Percentiles rank a stretch among this genome's conserved stretches.
phyloP scores from a whole-genome alignment of 2,113 vertebrate species.

The Nothoprocta pentlandii region DNA sequence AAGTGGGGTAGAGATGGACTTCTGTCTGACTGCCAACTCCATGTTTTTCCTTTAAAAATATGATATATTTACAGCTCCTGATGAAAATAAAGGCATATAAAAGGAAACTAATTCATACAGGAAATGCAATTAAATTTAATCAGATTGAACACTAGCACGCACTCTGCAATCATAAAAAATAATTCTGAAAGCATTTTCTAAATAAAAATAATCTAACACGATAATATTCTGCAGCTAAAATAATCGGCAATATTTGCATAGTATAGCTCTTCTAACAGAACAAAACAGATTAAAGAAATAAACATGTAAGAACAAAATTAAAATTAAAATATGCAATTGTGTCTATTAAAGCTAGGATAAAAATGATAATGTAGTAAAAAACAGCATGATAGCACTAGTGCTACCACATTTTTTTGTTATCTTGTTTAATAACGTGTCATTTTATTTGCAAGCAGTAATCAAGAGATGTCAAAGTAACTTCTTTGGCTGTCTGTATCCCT shows the following conservation, averaged over 20 bases:
- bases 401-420: constrained; percentile 24
- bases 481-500: constrained; percentile 77
- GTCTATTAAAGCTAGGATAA: constrained; percentile 9
- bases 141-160: constrained; percentile 51
- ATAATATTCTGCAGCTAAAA: constrained; percentile 49
- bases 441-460: constrained; percentile 75
- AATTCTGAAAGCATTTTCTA: constrained; percentile 50
- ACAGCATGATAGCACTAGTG: neutral
- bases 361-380: neutral
- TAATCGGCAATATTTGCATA: constrained; percentile 24
- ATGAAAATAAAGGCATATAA: constrained; percentile 51
- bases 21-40: neutral
- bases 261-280: constrained; percentile 50
- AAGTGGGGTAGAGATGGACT: neutral
- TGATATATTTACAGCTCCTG: neutral
- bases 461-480: constrained; percentile 89
- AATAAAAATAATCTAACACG: constrained; percentile 10
- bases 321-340: neutral
- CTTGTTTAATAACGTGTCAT: constrained; percentile 70
- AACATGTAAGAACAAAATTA: constrained; percentile 14
- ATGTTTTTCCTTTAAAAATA: neutral
- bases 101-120: constrained; percentile 64
- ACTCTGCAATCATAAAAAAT: constrained; percentile 54
- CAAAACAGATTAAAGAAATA: neutral
- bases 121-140: constrained; percentile 75